Evolutionary conservation across 2,888 invertebrate species (phyloP), one percentile per base, ranked within the genome.

Genomic region (Drosophila paucipuncta): DNA sequence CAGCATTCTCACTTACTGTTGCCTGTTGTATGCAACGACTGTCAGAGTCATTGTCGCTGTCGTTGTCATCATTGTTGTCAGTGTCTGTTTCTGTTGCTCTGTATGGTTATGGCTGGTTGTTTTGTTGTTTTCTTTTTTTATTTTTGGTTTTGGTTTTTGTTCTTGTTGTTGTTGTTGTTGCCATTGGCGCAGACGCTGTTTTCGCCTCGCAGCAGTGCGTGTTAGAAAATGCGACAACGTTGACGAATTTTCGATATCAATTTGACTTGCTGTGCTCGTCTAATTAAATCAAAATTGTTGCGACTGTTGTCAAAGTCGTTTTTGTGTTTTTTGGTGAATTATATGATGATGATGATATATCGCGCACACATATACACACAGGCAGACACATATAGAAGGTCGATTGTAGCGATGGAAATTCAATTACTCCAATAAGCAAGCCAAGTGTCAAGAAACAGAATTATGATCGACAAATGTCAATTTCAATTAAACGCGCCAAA

Each of bases 201-300:
- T 66, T 50, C 43, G 58, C 25, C 41, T 74, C 33, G 60, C 41
- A 41, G 62, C 57, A 53, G 62, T 60, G 69, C 63, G 69, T 79
- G 65, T 69, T 73, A 72, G 73, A 78, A 62, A 65, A 74, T 50
- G 54, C 49, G 54, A 62, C 71, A 73, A 64, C 66, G 71, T 76
- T 69, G 59, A 66, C 68, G 65, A 72, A 68, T 59, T 76, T 70
- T 73, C 60, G 54, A 76, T 68, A 55, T 84, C 73, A 74, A 84
- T 72, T 84, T 73, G 69, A 73, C 61, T 73, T 79, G 65, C 73
- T 69, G 70, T 65, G 65, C 68, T 75, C 85, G 80, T 82, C 79
- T 84, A 84, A 87, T 84, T 87, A 87, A 87, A 84, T 87, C 85
- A 87, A 78, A 75, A 80, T 81, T 79, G 67, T 65, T 65, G 69